Evolutionary conservation across 2,797 vertebrate species (phyloP), one percentile per base, ranked within the genome.

Genomic region (Ambastaia sidthimunki): DNA sequence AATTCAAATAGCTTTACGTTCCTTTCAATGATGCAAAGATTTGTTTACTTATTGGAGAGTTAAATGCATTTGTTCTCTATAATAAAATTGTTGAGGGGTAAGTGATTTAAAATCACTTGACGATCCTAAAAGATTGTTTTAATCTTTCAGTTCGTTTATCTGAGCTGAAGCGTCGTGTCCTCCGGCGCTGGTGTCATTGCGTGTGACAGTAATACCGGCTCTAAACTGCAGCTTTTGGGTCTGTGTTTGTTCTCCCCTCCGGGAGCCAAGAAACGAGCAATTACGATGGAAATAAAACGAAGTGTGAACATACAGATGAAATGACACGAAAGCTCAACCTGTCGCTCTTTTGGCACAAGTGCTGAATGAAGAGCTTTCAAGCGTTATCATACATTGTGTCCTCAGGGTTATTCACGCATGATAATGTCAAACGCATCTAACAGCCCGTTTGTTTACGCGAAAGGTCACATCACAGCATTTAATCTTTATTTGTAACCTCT

Each of bases 391-490:
- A 52, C 76, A n/a, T 57, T 2, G 68, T 41, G 57, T 78, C 44
- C 68, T 57, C 37, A 41, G 67, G 68, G 57, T 63, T 71, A 52
- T 65, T 78, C 65, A 55, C 59, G 11, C 47, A 18, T 9, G 57
- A 65, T 79, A 25, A 63, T 79, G 59, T 79, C 76, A 71, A 70
- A 70, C 12, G 7, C 66, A 23, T 70, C 44, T 31, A 77, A 21
- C 21, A 69, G 31, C 41, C 5, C 18, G 48, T 31, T 59, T 69
- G 41, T 59, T 68, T 19, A 54, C 28, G 3, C 37, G 44, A 78
- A 78, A 78, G 68, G 76, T 71, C 57, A 54, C 18, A 18, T 25
- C 23, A 62, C 57, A 23, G 41, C 47, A 25, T 25, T 37, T 5
- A 37, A 37, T 37, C 34, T 37, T 37, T 37, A 37, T 37, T 4